Evolutionary conservation across 37 sponge, comb jelly and placozoan species (phyloP).

Genomic region (Bolinopsis microptera): DNA sequence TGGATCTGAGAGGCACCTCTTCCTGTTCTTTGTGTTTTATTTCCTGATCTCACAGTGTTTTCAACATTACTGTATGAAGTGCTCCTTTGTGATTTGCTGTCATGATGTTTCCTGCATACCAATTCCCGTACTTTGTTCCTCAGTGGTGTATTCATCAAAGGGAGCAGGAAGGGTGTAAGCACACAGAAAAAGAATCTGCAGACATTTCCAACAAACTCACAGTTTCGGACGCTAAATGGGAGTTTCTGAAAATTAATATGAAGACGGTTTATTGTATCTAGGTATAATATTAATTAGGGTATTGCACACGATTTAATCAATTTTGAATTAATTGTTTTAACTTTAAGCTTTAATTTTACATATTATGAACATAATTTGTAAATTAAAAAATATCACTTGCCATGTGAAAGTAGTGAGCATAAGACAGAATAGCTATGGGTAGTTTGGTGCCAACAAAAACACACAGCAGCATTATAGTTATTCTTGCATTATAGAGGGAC

Average conservation of each 20-base stretch:
- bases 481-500: not conserved
- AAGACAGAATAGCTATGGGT: not conserved
- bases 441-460: not conserved
- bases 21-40: not conserved
- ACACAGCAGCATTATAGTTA: not conserved
- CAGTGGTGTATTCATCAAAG: conserved; percentile 6
- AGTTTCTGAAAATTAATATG: conserved; percentile 16
- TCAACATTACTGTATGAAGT: not conserved
- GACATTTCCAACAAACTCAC: conserved; percentile 29
- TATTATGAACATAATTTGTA: not conserved
- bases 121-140: not conserved
- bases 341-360: too few species aligned
- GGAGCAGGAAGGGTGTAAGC: conserved; percentile 4
- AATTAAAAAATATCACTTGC: not conserved
- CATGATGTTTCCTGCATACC: not conserved
- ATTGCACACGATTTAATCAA: too few species aligned
- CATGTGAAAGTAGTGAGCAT: conserved; percentile 33
- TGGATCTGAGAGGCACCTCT: not conserved
- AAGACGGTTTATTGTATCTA: too few species aligned
- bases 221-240: not conserved
- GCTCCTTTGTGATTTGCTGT: not conserved
- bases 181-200: conserved; percentile 23
- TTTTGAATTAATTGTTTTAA: too few species aligned
- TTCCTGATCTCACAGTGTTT: not conserved
- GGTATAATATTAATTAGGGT: too few species aligned